A percentile compares a stretch with the other conserved stretches of the same genome.
Conservation (phyloP, 2,797 vertebrate species). For the Sebastes jordani region DNA sequence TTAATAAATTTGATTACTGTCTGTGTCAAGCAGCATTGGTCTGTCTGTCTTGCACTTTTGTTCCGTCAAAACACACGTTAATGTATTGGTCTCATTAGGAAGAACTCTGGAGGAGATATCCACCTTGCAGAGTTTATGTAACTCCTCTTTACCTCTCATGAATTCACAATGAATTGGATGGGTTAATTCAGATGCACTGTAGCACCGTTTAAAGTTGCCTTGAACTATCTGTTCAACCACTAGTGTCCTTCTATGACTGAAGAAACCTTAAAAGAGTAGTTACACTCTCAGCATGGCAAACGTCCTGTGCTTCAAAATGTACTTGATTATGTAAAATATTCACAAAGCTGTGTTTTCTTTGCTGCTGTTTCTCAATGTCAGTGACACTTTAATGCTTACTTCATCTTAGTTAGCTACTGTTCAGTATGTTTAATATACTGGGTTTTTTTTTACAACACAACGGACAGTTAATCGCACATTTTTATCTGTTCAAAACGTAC, state of each 20-base stretch:
- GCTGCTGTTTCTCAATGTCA: too few relatives aligned
- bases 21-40: not conserved
- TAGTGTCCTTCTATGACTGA: not conserved
- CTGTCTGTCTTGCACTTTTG: not conserved
- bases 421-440: not conserved
- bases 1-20: not conserved
- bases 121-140: not conserved
- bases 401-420: not conserved
- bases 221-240: not conserved
- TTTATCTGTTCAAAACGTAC: too few relatives aligned
- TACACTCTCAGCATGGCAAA: not conserved
- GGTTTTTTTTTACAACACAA: not conserved
- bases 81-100: not conserved
- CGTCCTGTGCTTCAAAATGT: not conserved
- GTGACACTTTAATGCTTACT: not conserved
- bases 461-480: too few relatives aligned
- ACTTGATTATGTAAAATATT: not conserved
- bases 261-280: not conserved
- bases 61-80: not conserved
- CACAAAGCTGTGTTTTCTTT: too few relatives aligned
- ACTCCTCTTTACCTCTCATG: not conserved
- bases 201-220: not conserved
- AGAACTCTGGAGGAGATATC: not conserved
- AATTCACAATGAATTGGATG: not conserved
- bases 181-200: not conserved